phyloP scores from a whole-genome alignment of 2,113 vertebrate species.

The Conger conger region DNA sequence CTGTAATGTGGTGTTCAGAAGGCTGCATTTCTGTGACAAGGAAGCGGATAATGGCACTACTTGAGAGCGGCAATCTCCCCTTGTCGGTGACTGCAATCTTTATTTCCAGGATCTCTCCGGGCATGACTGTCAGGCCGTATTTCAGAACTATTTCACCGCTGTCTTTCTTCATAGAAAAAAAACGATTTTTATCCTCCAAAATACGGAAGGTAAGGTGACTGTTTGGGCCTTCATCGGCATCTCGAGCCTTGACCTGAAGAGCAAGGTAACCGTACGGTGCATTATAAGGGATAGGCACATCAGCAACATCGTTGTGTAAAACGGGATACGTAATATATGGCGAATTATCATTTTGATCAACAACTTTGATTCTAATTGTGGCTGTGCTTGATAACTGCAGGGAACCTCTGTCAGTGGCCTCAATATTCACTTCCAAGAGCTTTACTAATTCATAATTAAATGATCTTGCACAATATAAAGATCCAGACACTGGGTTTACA shows the following conservation, averaged over 20 bases:
- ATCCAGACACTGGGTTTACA: slow-evolving; percentile 57
- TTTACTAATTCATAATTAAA: slow-evolving; percentile 62
- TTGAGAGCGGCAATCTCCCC: slow-evolving; percentile 49
- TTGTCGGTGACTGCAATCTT: slow-evolving; percentile 62
- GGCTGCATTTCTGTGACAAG: slow-evolving; percentile 55
- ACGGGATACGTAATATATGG: slow-evolving; percentile 57
- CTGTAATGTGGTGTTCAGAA: slow-evolving; percentile 59
- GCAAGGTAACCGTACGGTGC: slow-evolving; percentile 59
- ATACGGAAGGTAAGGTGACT: slow-evolving; percentile 55
- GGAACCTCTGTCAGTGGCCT: slow-evolving; percentile 60
- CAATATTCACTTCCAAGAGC: slow-evolving; percentile 58
- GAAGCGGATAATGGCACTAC: slow-evolving; percentile 52
- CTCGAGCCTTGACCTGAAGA: slow-evolving; percentile 54
- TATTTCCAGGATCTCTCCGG: slow-evolving; percentile 48
- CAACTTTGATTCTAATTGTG: slow-evolving; percentile 54
- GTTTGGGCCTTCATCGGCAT: slow-evolving; percentile 59
- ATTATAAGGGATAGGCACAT: slow-evolving; percentile 53
- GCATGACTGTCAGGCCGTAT: slow-evolving; percentile 42
- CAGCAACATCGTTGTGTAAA: slow-evolving; percentile 55
- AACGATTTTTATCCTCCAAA: slow-evolving; percentile 50
- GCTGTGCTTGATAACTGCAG: slow-evolving; percentile 50
- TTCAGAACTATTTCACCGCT: slow-evolving; percentile 62
- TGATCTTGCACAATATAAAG: slow-evolving; percentile 52
- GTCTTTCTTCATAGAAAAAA: slow-evolving; percentile 56
- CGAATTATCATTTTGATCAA: slow-evolving; percentile 68